Percentiles rank a stretch among this genome's conserved stretches.
These are phyloP conservation scores for Phyllostomus discolor DNA, from an alignment of 2,113 vertebrate genomes.

Conservation along the genomic window DNA sequence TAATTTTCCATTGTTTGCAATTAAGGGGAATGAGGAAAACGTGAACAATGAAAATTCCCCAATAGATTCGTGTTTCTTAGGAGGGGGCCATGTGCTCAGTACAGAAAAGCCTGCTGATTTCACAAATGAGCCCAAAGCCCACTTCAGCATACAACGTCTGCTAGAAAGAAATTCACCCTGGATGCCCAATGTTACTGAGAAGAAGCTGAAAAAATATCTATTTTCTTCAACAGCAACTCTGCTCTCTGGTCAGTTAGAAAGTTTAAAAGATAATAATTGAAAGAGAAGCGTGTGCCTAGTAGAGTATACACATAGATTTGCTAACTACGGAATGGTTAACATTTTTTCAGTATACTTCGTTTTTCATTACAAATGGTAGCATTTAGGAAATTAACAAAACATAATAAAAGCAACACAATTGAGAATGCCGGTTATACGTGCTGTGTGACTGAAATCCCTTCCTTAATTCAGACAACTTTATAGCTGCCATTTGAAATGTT, in stretches of 20 bases:
- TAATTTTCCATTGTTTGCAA: not conserved
- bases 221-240: conserved; percentile 4
- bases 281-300: not conserved
- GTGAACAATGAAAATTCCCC: not conserved
- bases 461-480: not conserved
- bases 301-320: not conserved
- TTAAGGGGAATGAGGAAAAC: not conserved
- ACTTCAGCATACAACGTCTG: not conserved
- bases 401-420: not conserved
- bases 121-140: not conserved
- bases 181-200: not conserved
- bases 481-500: not conserved
- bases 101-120: not conserved
- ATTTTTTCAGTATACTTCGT: not conserved
- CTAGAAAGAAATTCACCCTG: not conserved
- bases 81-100: not conserved
- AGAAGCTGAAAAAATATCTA: not conserved
- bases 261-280: not conserved
- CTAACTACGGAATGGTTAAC: not conserved
- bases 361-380: not conserved
- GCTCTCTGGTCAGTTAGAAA: not conserved
- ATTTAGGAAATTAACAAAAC: conserved; percentile 4
- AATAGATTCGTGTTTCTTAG: not conserved
- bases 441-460: not conserved
- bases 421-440: not conserved